phyloP scores from a whole-genome alignment of 1,140 invertebrate genomes.

The Triops cancriformis region DNA sequence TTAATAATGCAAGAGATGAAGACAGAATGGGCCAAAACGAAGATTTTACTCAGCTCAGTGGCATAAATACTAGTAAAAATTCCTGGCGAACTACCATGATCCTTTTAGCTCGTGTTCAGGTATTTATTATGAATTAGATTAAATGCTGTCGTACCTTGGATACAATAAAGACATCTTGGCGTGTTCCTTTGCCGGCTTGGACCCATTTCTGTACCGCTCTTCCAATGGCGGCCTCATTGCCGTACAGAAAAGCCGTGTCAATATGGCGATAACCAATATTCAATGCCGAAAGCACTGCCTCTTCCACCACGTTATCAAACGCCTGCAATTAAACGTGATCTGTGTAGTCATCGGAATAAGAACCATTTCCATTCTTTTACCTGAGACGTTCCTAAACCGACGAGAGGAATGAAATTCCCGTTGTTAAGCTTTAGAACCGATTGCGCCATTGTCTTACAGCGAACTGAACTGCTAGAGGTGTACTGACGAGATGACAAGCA shows the following conservation, averaged over 20 bases:
- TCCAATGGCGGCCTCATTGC: conserved; percentile 42
- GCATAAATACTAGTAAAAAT: too few relatives aligned
- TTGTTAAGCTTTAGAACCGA: background rate
- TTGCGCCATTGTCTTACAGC: background rate
- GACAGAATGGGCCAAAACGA: too few relatives aligned
- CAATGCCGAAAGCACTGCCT: conserved; percentile 56
- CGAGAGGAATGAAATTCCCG: background rate
- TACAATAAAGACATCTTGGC: conserved; percentile 45
- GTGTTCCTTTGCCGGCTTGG: conserved; percentile 36
- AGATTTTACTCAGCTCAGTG: too few relatives aligned
- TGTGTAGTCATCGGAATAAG: background rate
- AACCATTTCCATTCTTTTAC: background rate
- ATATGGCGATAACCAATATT: conserved; percentile 60
- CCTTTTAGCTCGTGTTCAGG: background rate
- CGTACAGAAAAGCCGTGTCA: conserved; percentile 56
- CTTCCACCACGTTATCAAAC: conserved; percentile 36
- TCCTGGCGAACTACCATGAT: too few relatives aligned
- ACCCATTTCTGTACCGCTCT: conserved; percentile 39
- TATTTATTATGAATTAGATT: background rate
- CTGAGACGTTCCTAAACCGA: conserved; percentile 15
- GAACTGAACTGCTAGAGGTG: too few relatives aligned
- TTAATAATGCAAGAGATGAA: too few relatives aligned
- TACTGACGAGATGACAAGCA: too few relatives aligned
- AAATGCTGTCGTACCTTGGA: conserved; percentile 45
- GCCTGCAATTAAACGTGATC: background rate